phyloP scores from a whole-genome alignment of 2,888 invertebrate genomes.

The Sceliomorpha sp. region DNA sequence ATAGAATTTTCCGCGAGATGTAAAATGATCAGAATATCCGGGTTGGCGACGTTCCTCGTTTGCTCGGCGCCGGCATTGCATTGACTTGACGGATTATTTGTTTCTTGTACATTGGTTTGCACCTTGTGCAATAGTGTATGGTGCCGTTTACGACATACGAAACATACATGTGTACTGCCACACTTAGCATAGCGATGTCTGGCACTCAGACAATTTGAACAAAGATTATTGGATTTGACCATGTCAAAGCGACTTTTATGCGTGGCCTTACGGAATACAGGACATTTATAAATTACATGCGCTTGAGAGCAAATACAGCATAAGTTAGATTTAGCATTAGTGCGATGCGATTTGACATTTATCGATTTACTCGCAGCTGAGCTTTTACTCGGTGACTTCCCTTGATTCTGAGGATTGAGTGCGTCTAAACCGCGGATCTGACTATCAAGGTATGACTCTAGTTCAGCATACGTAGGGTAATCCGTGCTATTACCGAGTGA shows the following conservation, averaged over 20 bases:
- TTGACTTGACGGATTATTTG: no score
- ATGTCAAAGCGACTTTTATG: not conserved
- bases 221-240: constrained; percentile 6
- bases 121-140: constrained; percentile 13
- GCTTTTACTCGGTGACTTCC: not conserved
- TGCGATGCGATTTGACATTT: no score
- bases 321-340: no score
- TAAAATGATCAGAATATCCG: not conserved
- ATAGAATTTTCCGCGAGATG: not conserved
- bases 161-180: not conserved
- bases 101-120: not conserved
- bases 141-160: constrained; percentile 1
- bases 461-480: constrained; percentile 1
- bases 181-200: constrained; percentile 1
- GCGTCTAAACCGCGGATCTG: constrained; percentile 11
- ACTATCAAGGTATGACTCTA: not conserved
- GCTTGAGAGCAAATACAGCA: no score
- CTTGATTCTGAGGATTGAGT: no score
- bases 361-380: no score
- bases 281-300: constrained; percentile 6
- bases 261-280: not conserved
- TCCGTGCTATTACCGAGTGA: not conserved
- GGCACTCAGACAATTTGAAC: constrained; percentile 3
- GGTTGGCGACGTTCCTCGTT: not conserved
- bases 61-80: no score